Base-by-base conservation (phyloP, 2,888 invertebrate species). In the Hypomecis atomaria region DNA sequence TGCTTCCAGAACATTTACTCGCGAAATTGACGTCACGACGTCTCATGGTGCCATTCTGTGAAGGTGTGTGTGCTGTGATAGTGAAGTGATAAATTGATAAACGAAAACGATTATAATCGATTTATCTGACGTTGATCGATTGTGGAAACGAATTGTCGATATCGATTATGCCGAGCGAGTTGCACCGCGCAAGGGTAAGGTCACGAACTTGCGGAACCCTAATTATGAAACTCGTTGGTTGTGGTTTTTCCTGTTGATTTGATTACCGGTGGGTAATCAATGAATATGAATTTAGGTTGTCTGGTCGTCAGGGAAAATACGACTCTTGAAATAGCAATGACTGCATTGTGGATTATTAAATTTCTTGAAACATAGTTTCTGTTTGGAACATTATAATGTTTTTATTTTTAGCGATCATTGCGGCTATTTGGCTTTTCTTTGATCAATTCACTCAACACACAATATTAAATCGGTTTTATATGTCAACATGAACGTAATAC, bases 181-280 rank as follows among this genome's bases (percentile, higher is more conserved):
- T 75, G 66, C 79, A 78, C 42, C 82, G 82, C 49, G 67, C 80
- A 77, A 86, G 83, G 83, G 88, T 89, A 78, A 86, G 85, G 73
- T 71, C 70, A 53, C 65, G 13, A 52, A 63, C 55, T 60, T 36
- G 36, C 43, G 49, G 7, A 44, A 47, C 40, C 42, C 13, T 59
- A 49, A 63, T 53, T 42, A 49, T 44, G n/a, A 43, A 49, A 40
- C 38, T 8, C 36, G 44, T 56, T 53, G 64, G 50, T 50, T 65
- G 56, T 47, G 37, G 58, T 45, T 61, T 65, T 61, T 61, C 65
- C 54, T 58, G 61, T 61, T 58, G 34, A 53, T 61, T 61, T 65
- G 48, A 40, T 58, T 49, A 58, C 56, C 40, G 43, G 50, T 55
- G 55, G 37, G 4, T 8, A 38, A 38, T 9, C 9, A 38, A 62